Conservation (phyloP, 2,797 vertebrate species). For the Streptopelia turtur region DNA sequence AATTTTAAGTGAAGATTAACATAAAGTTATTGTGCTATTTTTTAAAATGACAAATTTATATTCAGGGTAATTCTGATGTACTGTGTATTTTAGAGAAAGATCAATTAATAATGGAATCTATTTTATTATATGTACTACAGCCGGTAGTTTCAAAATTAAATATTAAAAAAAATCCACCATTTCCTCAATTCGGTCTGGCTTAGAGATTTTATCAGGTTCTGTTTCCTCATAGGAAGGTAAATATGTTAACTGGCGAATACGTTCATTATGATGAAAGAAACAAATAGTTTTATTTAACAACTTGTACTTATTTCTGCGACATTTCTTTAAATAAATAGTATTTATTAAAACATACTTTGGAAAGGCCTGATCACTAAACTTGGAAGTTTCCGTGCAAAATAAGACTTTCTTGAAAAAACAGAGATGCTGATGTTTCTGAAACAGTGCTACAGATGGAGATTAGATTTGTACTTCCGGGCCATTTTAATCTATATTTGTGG, state of each 20-base stretch:
- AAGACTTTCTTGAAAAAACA: fast-evolving
- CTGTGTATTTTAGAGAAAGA: background rate
- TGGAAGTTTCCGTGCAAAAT: background rate
- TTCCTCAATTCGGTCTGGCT: background rate
- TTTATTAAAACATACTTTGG: background rate
- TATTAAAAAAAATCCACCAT: background rate
- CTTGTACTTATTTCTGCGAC: background rate
- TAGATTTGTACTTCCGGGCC: background rate
- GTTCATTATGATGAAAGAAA: background rate
- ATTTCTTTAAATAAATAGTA: background rate
- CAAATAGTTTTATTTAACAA: background rate
- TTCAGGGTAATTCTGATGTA: background rate
- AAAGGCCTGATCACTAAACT: background rate
- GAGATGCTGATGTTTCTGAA: background rate
- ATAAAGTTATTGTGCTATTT: background rate
- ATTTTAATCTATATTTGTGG: background rate
- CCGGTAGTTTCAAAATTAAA: background rate
- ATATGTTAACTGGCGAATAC: background rate
- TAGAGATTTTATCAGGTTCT: background rate
- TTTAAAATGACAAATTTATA: background rate
- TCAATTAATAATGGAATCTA: background rate
- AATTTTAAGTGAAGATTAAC: background rate
- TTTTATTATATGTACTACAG: background rate
- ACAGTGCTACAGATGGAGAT: background rate
- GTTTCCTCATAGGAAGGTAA: background rate